Evolutionary conservation across 2,113 vertebrate genomes (phyloP).

Genomic region (Phrynosoma blainvillii): DNA sequence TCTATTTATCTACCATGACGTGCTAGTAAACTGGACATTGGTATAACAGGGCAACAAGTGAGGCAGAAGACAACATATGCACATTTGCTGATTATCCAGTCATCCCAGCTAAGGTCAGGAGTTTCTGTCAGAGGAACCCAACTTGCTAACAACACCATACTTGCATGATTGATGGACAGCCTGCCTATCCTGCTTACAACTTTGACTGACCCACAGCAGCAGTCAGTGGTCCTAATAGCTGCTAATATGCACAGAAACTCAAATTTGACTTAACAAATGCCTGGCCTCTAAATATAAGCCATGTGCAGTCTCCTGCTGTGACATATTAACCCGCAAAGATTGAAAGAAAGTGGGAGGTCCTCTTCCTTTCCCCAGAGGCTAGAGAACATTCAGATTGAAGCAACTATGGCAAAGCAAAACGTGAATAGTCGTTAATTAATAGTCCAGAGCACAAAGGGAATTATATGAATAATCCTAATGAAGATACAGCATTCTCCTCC

Average conservation of each 20-base stretch:
- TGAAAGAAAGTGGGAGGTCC: constrained; percentile 25
- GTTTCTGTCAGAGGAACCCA: neutral
- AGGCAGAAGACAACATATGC: neutral
- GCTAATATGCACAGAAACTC: neutral
- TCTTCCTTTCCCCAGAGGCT: neutral
- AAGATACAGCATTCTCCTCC: constrained; percentile 66
- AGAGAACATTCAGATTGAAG: constrained; percentile 43
- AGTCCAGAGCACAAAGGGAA: constrained; percentile 54
- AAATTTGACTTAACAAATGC: neutral
- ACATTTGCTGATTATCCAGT: neutral
- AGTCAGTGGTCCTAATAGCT: neutral
- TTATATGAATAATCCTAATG: constrained; percentile 64
- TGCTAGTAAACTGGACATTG: too few species aligned
- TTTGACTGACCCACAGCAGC: neutral
- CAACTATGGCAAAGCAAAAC: constrained; percentile 48
- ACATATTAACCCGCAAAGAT: constrained; percentile 26
- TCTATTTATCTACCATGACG: neutral
- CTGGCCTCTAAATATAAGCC: neutral
- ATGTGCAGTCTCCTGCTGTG: neutral
- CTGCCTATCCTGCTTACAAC: neutral
- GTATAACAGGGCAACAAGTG: too few species aligned
- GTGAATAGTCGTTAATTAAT: constrained; percentile 66
- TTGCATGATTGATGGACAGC: neutral
- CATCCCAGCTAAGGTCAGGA: neutral
- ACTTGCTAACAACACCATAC: neutral